Evolutionary conservation across 2,113 vertebrate species (phyloP).

Genomic region (Ageneiosus marmoratus): DNA sequence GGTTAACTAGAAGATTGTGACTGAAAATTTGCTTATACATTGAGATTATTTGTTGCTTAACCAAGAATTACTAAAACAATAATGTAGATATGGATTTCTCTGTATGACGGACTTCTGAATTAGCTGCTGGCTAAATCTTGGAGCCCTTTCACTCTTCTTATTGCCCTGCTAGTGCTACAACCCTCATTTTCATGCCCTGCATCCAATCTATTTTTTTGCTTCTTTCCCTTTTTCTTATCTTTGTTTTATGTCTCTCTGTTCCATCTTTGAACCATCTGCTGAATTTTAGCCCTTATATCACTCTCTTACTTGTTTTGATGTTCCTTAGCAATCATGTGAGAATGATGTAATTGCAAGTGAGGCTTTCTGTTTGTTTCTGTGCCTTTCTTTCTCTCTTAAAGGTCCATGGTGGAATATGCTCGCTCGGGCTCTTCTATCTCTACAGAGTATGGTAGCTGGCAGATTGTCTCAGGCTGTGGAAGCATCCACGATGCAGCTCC

Average conservation of each 20-base stretch:
- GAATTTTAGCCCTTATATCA: neutral
- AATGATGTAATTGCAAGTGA: constrained; percentile 39
- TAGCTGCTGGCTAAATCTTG: neutral
- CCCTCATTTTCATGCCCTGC: neutral
- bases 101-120: neutral
- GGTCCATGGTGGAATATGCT: constrained; percentile 84
- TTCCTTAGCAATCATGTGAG: constrained; percentile 5
- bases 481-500: constrained; percentile 91
- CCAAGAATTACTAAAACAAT: neutral
- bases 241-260: neutral
- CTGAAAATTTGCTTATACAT: neutral
- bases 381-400: constrained; percentile 59
- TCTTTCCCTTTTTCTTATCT: neutral
- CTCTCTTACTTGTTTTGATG: neutral
- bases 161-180: constrained; percentile 28
- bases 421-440: constrained; percentile 94
- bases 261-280: constrained; percentile 14
- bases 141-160: constrained; percentile 43
- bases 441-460: constrained; percentile 98
- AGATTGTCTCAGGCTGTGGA: constrained; percentile 96
- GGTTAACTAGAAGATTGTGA: neutral
- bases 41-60: neutral
- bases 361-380: constrained; percentile 32
- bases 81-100: neutral
- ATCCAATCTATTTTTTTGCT: neutral